Percentiles rank a stretch among this genome's conserved stretches.
Evolutionary conservation across 1,140 invertebrate species (phyloP).

Genomic region (Riptortus pedestris): DNA sequence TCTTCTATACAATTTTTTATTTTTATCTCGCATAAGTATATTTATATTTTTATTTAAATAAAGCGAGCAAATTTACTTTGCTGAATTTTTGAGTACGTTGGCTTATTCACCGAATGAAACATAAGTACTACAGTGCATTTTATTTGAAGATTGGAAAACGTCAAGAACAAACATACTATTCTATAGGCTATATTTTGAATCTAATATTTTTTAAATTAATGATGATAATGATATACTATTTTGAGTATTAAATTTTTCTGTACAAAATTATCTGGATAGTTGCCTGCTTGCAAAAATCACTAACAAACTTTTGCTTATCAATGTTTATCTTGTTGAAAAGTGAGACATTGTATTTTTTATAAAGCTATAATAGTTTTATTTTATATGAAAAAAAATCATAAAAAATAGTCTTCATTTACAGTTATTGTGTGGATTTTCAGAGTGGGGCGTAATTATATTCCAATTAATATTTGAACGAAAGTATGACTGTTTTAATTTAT

Average conservation of each 20-base stretch:
- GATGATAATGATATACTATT: constrained; percentile 8
- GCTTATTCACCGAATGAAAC: not conserved
- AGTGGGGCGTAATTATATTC: not conserved
- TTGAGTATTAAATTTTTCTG: not conserved
- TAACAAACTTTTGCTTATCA: too few relatives aligned
- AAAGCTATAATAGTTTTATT: too few relatives aligned
- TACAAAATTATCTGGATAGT: too few relatives aligned
- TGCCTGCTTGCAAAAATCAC: too few relatives aligned
- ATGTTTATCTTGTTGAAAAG: too few relatives aligned
- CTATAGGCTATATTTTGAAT: not conserved
- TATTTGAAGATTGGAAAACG: not conserved
- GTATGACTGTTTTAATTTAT: not conserved
- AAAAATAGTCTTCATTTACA: too few relatives aligned
- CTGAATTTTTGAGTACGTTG: not conserved
- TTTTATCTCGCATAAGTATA: constrained; percentile 11
- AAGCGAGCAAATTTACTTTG: not conserved
- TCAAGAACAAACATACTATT: not conserved
- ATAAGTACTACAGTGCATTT: not conserved
- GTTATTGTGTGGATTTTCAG: too few relatives aligned
- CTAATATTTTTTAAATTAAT: not conserved
- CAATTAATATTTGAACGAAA: constrained; percentile 1
- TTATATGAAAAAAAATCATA: too few relatives aligned
- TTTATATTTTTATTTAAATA: constrained; percentile 6
- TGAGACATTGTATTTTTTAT: too few relatives aligned
- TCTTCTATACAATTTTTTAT: not conserved